These are phyloP conservation scores for Acridotheres tristis DNA, from an alignment of 2,797 vertebrate genomes.

Conservation along the genomic window DNA sequence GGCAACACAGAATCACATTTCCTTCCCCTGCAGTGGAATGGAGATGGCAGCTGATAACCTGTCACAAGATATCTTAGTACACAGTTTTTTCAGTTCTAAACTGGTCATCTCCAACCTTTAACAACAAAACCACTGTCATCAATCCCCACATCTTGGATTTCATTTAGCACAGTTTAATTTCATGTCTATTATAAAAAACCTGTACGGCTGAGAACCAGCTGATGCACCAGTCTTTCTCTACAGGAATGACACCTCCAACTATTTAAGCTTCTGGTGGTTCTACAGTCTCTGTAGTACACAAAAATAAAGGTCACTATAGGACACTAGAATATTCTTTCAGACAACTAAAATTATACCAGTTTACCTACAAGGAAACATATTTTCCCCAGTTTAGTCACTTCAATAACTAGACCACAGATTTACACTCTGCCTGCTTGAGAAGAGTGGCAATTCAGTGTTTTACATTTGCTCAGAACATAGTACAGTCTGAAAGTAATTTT, in stretches of 20 bases:
- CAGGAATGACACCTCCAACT: not conserved
- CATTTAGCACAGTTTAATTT: not conserved
- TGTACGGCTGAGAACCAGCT: not conserved
- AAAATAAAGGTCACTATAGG: not conserved
- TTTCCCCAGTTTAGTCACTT: not conserved
- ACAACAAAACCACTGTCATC: not conserved
- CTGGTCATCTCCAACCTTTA: not conserved
- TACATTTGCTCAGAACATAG: not conserved
- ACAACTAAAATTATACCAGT: not conserved
- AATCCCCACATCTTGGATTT: not conserved
- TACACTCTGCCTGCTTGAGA: not conserved
- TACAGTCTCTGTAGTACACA: not conserved
- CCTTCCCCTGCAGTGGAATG: slow-evolving; percentile 2
- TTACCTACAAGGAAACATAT: not conserved
- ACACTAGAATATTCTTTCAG: not conserved
- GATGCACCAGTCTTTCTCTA: not conserved
- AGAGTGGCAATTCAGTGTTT: not conserved
- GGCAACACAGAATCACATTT: slow-evolving; percentile 35
- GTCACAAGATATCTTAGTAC: not conserved
- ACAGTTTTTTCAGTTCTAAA: not conserved
- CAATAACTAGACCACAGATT: not conserved
- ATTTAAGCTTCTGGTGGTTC: not conserved
- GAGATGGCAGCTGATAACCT: slow-evolving; percentile 23
- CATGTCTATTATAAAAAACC: not conserved
- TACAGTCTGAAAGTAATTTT: not conserved